Conservation (phyloP, 2,888 invertebrate species). For the Tupiocoris notatus region DNA sequence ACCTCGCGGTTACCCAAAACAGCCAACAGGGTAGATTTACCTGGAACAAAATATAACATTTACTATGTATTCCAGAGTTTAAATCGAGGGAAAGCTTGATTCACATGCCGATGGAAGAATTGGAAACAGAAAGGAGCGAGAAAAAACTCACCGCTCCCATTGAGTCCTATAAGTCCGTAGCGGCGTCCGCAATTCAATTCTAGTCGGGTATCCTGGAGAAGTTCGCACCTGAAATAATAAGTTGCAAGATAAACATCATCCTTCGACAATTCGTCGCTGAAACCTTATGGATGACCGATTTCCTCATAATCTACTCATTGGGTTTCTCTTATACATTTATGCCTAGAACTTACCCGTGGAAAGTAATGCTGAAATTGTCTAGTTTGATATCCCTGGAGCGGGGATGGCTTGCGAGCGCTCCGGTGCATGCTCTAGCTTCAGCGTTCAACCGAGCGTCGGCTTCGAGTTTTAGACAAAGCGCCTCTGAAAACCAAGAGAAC, state of each 20-base stretch:
- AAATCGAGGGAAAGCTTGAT: too few relatives aligned
- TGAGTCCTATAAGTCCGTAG: constrained; percentile 95
- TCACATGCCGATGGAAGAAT: background rate
- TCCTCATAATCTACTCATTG: too few relatives aligned
- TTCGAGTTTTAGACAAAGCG: constrained; percentile 81
- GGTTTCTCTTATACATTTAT: too few relatives aligned
- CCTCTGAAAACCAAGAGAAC: constrained; percentile 73
- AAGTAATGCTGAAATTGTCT: constrained; percentile 93
- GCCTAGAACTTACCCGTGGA: constrained; percentile 78
- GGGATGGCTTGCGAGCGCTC: constrained; percentile 91
- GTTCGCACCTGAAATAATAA: constrained; percentile 66
- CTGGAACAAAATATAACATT: constrained; percentile 58
- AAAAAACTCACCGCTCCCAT: constrained; percentile 85
- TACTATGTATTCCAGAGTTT: too few relatives aligned
- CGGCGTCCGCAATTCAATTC: constrained; percentile 96
- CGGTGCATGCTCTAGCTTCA: constrained; percentile 90
- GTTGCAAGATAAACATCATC: too few relatives aligned
- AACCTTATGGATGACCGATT: too few relatives aligned
- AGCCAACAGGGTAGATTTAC: constrained; percentile 90
- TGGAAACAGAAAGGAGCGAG: constrained; percentile 5
- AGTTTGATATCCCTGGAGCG: constrained; percentile 96
- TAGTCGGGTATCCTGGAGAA: constrained; percentile 90
- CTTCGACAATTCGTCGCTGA: too few relatives aligned
- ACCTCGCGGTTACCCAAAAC: constrained; percentile 91
- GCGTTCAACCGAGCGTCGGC: constrained; percentile 89